These are phyloP conservation scores for Noctua janthe DNA, from an alignment of 2,888 invertebrate genomes.

Conservation along the genomic window DNA sequence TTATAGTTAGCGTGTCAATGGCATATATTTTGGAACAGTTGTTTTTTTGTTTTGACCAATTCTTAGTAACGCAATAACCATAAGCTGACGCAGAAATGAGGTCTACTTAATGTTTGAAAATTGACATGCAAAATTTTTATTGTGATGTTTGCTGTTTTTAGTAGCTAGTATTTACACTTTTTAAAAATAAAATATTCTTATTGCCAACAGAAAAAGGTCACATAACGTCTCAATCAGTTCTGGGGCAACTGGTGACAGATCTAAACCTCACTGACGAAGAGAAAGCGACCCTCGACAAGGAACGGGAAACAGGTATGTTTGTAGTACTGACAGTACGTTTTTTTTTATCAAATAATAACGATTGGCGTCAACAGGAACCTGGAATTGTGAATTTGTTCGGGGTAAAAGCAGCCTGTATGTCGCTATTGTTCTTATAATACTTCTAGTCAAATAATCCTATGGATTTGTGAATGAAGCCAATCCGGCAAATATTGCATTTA, in stretches of 20 bases:
- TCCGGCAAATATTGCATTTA: neutral
- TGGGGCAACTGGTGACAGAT: conserved; percentile 91
- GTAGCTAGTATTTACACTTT: too few species aligned
- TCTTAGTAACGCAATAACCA: too few species aligned
- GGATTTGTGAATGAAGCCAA: neutral
- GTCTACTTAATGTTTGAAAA: too few species aligned
- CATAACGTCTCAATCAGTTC: conserved; percentile 90
- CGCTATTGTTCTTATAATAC: neutral
- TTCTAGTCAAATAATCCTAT: neutral
- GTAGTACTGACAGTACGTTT: neutral
- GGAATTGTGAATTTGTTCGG: neutral
- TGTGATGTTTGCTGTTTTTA: too few species aligned
- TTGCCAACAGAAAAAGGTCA: conserved; percentile 89
- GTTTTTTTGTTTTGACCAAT: too few species aligned
- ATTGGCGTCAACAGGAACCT: neutral
- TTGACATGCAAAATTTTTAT: too few species aligned
- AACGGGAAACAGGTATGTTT: conserved; percentile 86
- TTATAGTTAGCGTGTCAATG: too few species aligned
- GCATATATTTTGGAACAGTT: too few species aligned
- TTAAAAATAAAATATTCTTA: conserved; percentile 8
- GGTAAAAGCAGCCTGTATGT: neutral
- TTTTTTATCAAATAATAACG: neutral
- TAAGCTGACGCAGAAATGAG: too few species aligned
- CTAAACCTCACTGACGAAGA: conserved; percentile 91
- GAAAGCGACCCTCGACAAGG: conserved; percentile 87